phyloP scores from a whole-genome alignment of 1,140 invertebrate genomes.

The Drosophila pallidifrons region DNA sequence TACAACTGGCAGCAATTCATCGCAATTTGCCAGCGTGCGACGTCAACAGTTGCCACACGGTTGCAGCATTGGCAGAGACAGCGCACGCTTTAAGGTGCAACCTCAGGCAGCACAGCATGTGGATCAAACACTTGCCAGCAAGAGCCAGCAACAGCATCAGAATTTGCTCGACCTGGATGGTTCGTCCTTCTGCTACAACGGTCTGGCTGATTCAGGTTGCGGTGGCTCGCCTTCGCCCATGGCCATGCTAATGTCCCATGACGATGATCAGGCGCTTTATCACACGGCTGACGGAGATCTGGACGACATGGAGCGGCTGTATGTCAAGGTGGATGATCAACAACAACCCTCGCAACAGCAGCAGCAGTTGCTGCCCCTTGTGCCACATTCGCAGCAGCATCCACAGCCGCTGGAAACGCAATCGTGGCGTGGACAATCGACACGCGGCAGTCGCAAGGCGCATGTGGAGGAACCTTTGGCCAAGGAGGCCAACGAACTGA shows the following conservation, averaged over 20 bases:
- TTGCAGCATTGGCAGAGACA: slow-evolving; percentile 73
- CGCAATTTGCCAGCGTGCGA: slow-evolving; percentile 62
- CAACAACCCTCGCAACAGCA: slow-evolving; percentile 67
- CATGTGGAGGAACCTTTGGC: slow-evolving; percentile 39
- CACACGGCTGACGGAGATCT: slow-evolving; percentile 80
- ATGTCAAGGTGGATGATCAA: slow-evolving; percentile 79
- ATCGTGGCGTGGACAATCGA: slow-evolving; percentile 67
- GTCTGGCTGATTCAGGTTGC: slow-evolving; percentile 79
- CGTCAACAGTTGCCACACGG: slow-evolving; percentile 66
- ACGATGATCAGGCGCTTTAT: slow-evolving; percentile 79
- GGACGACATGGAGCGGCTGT: slow-evolving; percentile 79
- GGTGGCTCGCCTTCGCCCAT: slow-evolving; percentile 80
- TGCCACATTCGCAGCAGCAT: slow-evolving; percentile 43
- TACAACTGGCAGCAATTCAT: slow-evolving; percentile 14
- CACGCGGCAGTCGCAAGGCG: slow-evolving; percentile 57
- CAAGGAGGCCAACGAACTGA: slow-evolving; percentile 74
- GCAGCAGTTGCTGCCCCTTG: slow-evolving; percentile 53
- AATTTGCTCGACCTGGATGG: slow-evolving; percentile 76
- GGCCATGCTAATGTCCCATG: slow-evolving; percentile 83
- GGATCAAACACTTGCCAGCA: slow-evolving; percentile 50
- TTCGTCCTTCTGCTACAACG: slow-evolving; percentile 80
- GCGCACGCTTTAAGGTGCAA: slow-evolving; percentile 72
- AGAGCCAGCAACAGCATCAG: slow-evolving; percentile 50
- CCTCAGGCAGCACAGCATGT: slow-evolving; percentile 27
- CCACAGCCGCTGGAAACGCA: slow-evolving; percentile 56